Evolutionary conservation across 2,888 invertebrate genomes (phyloP).

Genomic region (Latrodectus hesperus): DNA sequence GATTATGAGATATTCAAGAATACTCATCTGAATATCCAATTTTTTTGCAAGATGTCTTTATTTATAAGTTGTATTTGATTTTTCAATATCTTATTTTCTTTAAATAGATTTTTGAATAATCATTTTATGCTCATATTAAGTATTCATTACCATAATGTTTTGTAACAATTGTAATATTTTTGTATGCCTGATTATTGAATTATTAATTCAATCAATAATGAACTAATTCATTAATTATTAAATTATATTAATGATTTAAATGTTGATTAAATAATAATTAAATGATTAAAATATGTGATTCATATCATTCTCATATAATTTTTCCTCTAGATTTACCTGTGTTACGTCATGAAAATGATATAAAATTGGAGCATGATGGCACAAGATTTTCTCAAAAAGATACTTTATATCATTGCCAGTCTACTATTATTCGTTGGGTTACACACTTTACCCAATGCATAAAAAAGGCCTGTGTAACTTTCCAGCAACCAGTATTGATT

Average conservation of each 20-base stretch:
- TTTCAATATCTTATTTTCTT: not conserved
- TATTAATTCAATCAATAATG: not conserved
- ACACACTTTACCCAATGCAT: conserved; percentile 79
- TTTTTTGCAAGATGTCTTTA: too few relatives aligned
- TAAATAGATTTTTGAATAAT: not conserved
- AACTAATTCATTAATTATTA: too few relatives aligned
- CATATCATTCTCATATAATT: conserved; percentile 1
- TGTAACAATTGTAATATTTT: too few relatives aligned
- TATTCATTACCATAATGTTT: not conserved
- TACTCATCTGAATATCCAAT: too few relatives aligned
- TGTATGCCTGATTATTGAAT: not conserved
- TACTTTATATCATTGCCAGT: conserved; percentile 84
- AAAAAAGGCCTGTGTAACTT: conserved; percentile 60
- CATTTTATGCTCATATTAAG: not conserved
- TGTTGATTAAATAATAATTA: too few relatives aligned
- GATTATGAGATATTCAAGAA: too few relatives aligned
- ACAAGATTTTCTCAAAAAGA: conserved; percentile 78
- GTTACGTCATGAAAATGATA: conserved; percentile 81
- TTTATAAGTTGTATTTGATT: too few relatives aligned
- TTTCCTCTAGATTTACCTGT: conserved; percentile 81
- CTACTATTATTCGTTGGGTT: conserved; percentile 91
- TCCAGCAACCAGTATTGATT: conserved; percentile 44
- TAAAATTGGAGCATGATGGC: conserved; percentile 73
- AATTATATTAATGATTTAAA: too few relatives aligned
- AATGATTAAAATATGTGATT: not conserved